Conservation (phyloP, 2,888 invertebrate species). For the Drosophila nigritarsus region DNA sequence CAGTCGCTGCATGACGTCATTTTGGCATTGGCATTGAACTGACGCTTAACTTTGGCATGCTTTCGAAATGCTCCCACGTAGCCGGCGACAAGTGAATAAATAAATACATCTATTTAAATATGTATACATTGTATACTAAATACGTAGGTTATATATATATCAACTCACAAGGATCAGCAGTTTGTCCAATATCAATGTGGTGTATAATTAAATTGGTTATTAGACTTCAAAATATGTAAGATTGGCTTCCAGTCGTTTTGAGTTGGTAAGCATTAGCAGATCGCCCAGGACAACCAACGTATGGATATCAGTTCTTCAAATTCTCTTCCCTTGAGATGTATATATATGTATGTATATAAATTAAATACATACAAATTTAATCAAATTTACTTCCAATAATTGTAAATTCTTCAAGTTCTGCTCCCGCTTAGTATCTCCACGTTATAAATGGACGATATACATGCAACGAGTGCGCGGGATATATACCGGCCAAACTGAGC, state of each 20-base stretch:
- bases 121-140: neutral
- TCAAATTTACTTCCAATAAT: neutral
- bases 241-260: too few relatives aligned
- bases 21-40: constrained; percentile 63
- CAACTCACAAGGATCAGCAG: neutral
- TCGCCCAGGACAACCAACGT: too few relatives aligned
- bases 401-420: neutral
- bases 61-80: constrained; percentile 50
- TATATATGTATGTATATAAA: neutral
- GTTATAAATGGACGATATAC: constrained; percentile 50
- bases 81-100: constrained; percentile 3
- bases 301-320: neutral
- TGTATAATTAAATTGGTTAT: too few relatives aligned
- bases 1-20: constrained; percentile 45
- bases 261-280: too few relatives aligned
- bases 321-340: neutral
- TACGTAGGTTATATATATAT: neutral
- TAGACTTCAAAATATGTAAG: too few relatives aligned
- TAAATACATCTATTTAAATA: neutral
- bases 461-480: constrained; percentile 53
- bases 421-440: constrained; percentile 23
- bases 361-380: neutral
- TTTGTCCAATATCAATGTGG: neutral
- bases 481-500: constrained; percentile 35
- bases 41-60: constrained; percentile 51